phyloP scores from a whole-genome alignment of 2,888 invertebrate species.

The Drosophila kanekoi region DNA sequence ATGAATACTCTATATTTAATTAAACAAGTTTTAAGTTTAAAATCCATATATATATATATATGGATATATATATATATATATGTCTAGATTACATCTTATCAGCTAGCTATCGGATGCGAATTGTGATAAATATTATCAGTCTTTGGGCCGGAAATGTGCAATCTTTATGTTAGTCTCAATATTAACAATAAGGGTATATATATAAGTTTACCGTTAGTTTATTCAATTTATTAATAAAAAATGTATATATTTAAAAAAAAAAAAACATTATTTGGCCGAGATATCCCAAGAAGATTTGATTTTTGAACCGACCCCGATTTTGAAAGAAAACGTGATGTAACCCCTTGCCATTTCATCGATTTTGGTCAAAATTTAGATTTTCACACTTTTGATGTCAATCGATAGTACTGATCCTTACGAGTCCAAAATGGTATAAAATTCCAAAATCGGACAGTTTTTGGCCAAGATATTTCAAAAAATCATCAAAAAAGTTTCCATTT shows the following conservation, averaged over 20 bases:
- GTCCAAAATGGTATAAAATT: too few relatives aligned
- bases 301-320: too few relatives aligned
- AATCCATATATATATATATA: not conserved
- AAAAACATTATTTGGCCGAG: too few relatives aligned
- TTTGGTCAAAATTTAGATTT: too few relatives aligned
- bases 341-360: too few relatives aligned
- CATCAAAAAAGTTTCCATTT: too few relatives aligned
- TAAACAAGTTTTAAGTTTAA: slow-evolving; percentile 12
- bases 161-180: slow-evolving; percentile 75
- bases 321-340: too few relatives aligned
- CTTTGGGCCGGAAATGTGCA: slow-evolving; percentile 85
- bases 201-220: slow-evolving; percentile 21
- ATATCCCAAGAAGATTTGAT: too few relatives aligned
- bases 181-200: slow-evolving; percentile 17
- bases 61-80: slow-evolving; percentile 13
- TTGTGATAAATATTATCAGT: slow-evolving; percentile 85
- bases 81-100: slow-evolving; percentile 58
- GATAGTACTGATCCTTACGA: too few relatives aligned
- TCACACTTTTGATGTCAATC: too few relatives aligned
- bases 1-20: slow-evolving; percentile 26
- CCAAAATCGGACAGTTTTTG: too few relatives aligned
- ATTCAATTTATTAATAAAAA: slow-evolving; percentile 30
- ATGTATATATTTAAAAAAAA: slow-evolving; percentile 37
- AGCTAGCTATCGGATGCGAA: slow-evolving; percentile 73
- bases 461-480: too few relatives aligned